Percentiles rank a stretch among this genome's conserved stretches.
These are phyloP conservation scores for Cuculus canorus DNA, from an alignment of 2,797 vertebrate species.

Conservation along the genomic window DNA sequence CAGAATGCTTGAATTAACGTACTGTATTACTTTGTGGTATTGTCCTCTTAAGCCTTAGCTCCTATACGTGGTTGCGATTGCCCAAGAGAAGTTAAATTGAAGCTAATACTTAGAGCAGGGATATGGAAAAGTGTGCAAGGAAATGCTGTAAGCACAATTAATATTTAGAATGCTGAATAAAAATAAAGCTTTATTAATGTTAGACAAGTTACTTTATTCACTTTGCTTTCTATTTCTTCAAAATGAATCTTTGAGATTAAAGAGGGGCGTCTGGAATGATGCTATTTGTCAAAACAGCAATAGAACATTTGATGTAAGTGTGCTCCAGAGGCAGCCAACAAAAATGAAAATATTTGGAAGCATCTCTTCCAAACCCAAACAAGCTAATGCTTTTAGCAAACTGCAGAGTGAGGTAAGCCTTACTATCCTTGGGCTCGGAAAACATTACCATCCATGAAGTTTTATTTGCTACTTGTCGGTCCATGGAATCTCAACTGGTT, in stretches of 20 bases:
- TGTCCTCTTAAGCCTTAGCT: not conserved
- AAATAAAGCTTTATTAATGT: not conserved
- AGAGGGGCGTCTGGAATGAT: not conserved
- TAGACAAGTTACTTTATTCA: not conserved
- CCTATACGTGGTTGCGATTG: not conserved
- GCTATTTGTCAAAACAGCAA: not conserved
- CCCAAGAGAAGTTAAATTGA: not conserved
- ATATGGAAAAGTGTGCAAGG: not conserved
- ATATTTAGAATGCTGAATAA: not conserved
- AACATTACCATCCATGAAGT: constrained; percentile 62
- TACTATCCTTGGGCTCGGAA: not conserved
- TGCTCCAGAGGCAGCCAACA: not conserved
- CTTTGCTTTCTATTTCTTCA: not conserved
- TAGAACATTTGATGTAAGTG: not conserved
- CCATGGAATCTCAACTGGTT: not conserved
- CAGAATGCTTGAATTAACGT: not conserved
- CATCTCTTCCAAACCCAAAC: not conserved
- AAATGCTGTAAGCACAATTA: not conserved
- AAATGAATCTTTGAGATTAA: not conserved
- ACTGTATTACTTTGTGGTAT: not conserved
- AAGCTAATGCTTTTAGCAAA: constrained; percentile 31
- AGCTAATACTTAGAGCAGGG: not conserved
- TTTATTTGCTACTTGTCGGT: constrained; percentile 53
- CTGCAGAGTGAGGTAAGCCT: constrained; percentile 19
- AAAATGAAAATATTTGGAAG: not conserved